Evolutionary conservation across 1,140 invertebrate genomes (phyloP), one percentile per base, ranked within the genome.

Genomic region (Sinella curviseta): DNA sequence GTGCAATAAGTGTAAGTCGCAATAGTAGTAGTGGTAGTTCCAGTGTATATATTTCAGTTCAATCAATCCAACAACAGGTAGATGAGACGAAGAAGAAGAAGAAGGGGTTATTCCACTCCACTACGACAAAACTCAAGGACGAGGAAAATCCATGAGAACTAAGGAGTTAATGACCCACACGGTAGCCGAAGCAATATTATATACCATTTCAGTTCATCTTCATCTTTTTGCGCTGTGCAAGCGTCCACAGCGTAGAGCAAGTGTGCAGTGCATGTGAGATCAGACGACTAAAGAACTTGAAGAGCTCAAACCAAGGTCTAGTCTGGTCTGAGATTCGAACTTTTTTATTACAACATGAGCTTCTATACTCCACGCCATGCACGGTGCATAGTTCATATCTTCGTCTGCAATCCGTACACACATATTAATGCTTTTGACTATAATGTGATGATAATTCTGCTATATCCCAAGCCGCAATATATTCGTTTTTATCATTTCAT

Each of bases 131-230:
- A 70, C 65, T 33, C 65, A 70, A 70, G 65, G 65, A 30, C 65
- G 65, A 70, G 26, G 31, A 30, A 70, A 70, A 70, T 31, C 65
- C 65, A 70, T 70, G 65, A 70, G 65, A 70, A 70, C 30, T 17
- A 70, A 70, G 65, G 31, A 17, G 65, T 70, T 70, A 70, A 70
- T 70, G 65, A 70, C 65, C 65, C 24, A 70, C 26, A 70, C 65
- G 28, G 65, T 17, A 31, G 24, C 24, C 65, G 65, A 14, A 70
- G 26, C 16, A 26, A 26, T 4, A 65, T 14, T 26, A 65, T 65
- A 8, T 12, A 4, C 20, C 8, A 48, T 48, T 20, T 48, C 39
- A 48, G 39, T 12, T 48, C 20, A 12, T 48, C 20, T 48, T 48
- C 20, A 48, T 48, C 39, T 8, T 20, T 48, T 48, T 20, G 8